Conservation (phyloP, 2,888 invertebrate species). For the Cataglyphis altisquamis region DNA sequence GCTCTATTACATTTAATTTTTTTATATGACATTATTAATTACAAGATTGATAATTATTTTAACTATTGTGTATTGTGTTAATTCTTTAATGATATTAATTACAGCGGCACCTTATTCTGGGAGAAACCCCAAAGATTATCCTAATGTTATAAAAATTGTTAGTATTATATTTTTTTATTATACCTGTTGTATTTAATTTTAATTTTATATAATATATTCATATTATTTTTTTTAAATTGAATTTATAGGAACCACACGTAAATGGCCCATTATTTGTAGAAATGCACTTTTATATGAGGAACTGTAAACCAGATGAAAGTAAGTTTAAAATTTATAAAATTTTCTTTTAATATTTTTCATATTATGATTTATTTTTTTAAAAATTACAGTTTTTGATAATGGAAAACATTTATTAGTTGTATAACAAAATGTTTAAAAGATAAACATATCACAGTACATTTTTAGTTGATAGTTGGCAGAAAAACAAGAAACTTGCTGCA, state of each 20-base stretch:
- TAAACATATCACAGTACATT: slow-evolving; percentile 29
- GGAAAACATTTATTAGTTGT: not conserved
- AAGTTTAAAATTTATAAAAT: slow-evolving; percentile 66
- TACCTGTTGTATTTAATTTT: not conserved
- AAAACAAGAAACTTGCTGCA: slow-evolving; percentile 89
- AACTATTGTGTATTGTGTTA: not conserved
- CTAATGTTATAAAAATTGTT: slow-evolving; percentile 93
- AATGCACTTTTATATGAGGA: slow-evolving; percentile 95
- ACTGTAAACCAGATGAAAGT: slow-evolving; percentile 91
- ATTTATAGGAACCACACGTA: slow-evolving; percentile 93
- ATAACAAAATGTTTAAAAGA: not conserved
- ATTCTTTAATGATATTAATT: slow-evolving; percentile 50
- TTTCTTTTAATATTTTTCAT: slow-evolving; percentile 10
- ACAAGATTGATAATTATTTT: not conserved
- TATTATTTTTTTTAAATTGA: slow-evolving; percentile 44
- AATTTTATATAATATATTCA: not conserved
- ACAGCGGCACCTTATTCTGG: slow-evolving; percentile 86
- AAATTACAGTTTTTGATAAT: not conserved
- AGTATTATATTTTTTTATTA: slow-evolving; percentile 83
- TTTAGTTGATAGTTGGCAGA: slow-evolving; percentile 91
- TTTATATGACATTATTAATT: not conserved
- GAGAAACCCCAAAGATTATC: slow-evolving; percentile 88
- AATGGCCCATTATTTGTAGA: slow-evolving; percentile 98
- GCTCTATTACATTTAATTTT: not conserved
- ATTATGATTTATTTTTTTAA: not conserved